Evolutionary conservation across 1,140 invertebrate species (phyloP), one percentile per base, ranked within the genome.

Genomic region (Phocides pigmalion): DNA sequence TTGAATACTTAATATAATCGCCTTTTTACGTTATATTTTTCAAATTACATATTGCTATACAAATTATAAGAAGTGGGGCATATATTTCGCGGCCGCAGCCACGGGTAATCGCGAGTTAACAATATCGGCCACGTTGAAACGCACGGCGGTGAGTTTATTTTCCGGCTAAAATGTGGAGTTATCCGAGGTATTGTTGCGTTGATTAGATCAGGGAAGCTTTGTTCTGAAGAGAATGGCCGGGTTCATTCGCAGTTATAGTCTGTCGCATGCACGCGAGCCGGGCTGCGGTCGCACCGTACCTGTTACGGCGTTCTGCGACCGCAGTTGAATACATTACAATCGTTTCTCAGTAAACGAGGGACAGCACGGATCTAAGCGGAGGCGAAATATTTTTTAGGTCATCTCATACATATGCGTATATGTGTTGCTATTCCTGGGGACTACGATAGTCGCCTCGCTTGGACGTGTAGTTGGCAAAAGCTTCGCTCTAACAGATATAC

Each of bases 191-290:
- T 90, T 90, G 84, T 90, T 87, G 84, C 79, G 82, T 87, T 89
- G 88, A 90, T 89, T 89, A 90, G 84, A 88, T 87, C 82, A 82
- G 82, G 76, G 70, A 56, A 68, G 81, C 82, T 87, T 89, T 90
- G 88, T 89, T 90, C 74, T 65, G 62, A 58, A 64, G 62, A 78
- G 80, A 81, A 81, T 73, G 70, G 76, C 59, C 51, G 63, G 67
- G 67, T 75, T 70, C 73, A 72, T 68, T 66, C 68, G 65, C 51
- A 53, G 73, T 72, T 79, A 74, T 72, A 76, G 73, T 71, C 62
- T 76, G 80, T 74, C 76, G 65, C 63, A 67, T 65, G 72, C 75
- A 82, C 72, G 76, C 77, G 74, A 80, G 66, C 68, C 66, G 5
- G 64, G 62, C 53, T 64, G 59, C 62, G 58, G 70, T 63, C 49